These are phyloP conservation scores for Thalassarche chlororhynchos DNA, from an alignment of 2,113 vertebrate genomes.

Conservation along the genomic window DNA sequence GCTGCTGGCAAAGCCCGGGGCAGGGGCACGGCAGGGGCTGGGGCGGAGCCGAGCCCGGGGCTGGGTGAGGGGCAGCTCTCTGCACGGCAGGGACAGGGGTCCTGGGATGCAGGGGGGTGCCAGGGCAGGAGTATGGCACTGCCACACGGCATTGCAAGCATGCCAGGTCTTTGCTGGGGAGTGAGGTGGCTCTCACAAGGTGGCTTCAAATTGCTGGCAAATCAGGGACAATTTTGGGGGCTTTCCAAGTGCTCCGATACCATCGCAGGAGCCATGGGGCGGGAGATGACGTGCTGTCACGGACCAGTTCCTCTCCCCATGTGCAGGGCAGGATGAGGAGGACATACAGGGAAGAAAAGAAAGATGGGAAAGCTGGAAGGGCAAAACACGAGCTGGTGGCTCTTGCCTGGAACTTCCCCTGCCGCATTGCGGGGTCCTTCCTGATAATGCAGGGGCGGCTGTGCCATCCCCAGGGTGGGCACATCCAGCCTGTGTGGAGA, in stretches of 20 bases:
- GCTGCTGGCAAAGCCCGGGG: background rate
- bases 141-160: fast-evolving
- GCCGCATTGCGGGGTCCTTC: background rate
- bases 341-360: background rate
- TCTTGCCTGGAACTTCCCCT: background rate
- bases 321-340: background rate
- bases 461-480: background rate
- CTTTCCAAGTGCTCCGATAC: background rate
- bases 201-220: background rate
- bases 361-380: background rate
- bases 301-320: background rate
- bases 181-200: fast-evolving
- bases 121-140: background rate
- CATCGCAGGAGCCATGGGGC: background rate
- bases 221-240: background rate
- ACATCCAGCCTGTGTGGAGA: background rate
- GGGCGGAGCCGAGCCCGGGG: background rate
- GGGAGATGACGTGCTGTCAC: background rate
- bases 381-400: background rate
- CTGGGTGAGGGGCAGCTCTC: background rate
- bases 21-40: background rate
- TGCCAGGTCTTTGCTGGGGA: background rate
- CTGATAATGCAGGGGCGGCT: background rate
- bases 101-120: background rate
- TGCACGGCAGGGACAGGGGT: background rate